Evolutionary conservation across 2,888 invertebrate species (phyloP), one percentile per base, ranked within the genome.

Genomic region (Caenorhabditis sinica): DNA sequence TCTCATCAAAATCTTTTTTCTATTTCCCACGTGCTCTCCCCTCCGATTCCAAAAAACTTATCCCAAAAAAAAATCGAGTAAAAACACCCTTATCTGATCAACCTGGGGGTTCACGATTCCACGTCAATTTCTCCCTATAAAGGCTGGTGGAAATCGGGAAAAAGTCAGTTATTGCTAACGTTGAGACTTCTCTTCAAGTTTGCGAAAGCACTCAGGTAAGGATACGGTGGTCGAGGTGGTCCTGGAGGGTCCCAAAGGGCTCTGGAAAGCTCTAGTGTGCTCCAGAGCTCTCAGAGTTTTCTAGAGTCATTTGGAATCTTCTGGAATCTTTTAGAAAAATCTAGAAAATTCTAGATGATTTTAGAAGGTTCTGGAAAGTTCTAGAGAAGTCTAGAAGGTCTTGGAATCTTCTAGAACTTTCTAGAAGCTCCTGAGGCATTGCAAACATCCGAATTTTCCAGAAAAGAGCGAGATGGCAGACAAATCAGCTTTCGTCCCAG

Each of bases 401-500:
- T n/a, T n/a, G n/a, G 0, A n/a, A 45, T 8, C 20, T 51, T 49
- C 25, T 25, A 11, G 30, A 45, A n/a, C 28, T 71, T 60, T 77
- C 49, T 61, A 17, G 25, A 17, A 56, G 17, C 30, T 33, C 9
- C 33, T 17, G 3, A 4, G n/a, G 5, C 2, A 33, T 17, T 9
- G n/a, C n/a, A 13, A 17, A 1, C 11, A 20, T 3, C 23, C 9
- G 3, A 66, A 23, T 60, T 30, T 77, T 77, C 11, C 76, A 76
- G 76, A 77, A 77, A 74, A 79, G 73, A 56, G 49, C 69, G 40
- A 66, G 60, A 86, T 83, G 86, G 86, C 86, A 45, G 86, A 86
- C 75, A 86, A 86, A 77, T 83, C 83, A 56, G 86, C 86, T 28
- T 86, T 86, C 51, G 83, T 86, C 58, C 86, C 86, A 33, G 86